These are phyloP conservation scores for Excalfactoria chinensis DNA, from an alignment of 2,113 vertebrate species.

Conservation along the genomic window DNA sequence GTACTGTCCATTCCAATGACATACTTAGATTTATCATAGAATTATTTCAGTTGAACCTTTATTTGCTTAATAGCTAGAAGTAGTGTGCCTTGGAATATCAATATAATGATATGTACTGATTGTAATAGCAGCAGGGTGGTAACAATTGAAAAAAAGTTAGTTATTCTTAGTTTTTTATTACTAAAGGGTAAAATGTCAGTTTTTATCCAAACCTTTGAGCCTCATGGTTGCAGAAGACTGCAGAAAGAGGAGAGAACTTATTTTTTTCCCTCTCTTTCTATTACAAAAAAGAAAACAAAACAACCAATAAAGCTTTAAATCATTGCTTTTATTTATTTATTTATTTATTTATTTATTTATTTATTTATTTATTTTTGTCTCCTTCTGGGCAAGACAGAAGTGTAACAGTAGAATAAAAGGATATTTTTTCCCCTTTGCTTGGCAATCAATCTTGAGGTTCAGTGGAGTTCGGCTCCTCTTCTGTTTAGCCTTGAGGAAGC, in stretches of 20 bases:
- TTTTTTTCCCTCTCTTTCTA: background rate
- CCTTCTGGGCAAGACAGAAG: background rate
- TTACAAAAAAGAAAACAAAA: background rate
- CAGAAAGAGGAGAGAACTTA: background rate
- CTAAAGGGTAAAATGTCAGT: background rate
- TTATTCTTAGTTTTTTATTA: background rate
- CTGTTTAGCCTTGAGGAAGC: background rate
- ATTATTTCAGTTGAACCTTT: no score
- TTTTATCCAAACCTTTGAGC: background rate
- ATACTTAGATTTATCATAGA: background rate
- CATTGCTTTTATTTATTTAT: no score
- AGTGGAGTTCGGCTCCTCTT: background rate
- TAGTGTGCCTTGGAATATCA: background rate
- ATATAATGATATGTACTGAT: background rate
- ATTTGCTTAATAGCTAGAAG: background rate
- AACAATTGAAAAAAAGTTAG: background rate
- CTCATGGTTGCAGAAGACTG: background rate
- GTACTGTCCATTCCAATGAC: background rate
- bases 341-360: background rate
- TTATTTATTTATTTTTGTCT: background rate
- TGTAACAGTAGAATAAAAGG: background rate
- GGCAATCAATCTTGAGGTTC: background rate
- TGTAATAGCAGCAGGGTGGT: background rate
- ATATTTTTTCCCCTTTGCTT: background rate
- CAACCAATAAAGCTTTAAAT: background rate